Percentiles rank a stretch among this genome's conserved stretches.
phyloP scores from a whole-genome alignment of 2,797 vertebrate species.

The Gadopsis bispinosus region DNA sequence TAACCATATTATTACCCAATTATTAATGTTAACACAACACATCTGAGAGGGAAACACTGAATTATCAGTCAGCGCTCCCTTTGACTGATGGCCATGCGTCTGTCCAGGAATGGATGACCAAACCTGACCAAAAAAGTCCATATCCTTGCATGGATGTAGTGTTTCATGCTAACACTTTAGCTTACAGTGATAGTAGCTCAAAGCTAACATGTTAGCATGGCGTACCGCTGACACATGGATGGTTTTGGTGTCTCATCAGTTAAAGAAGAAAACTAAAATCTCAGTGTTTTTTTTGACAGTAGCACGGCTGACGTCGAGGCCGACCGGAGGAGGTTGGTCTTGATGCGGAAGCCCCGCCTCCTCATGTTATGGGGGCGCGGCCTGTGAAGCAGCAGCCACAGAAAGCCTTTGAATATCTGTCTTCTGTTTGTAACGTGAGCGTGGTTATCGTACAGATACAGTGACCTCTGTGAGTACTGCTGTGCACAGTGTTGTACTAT shows the following conservation, averaged over 20 bases:
- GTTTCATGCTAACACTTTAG: conserved; percentile 23
- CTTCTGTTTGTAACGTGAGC: conserved; percentile 56
- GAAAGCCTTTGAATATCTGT: conserved; percentile 46
- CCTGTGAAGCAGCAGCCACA: conserved; percentile 46
- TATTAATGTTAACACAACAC: conserved; percentile 50
- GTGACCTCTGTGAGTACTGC: conserved; percentile 72
- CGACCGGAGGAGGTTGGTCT: conserved; percentile 8
- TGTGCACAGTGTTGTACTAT: conserved; percentile 57
- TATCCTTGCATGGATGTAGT: not conserved
- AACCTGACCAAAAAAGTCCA: not conserved
- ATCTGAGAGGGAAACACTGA: conserved; percentile 32
- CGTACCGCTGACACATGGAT: not conserved
- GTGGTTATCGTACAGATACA: conserved; percentile 17
- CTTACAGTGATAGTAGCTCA: not conserved
- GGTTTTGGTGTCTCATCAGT: conserved; percentile 20
- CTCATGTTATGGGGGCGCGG: not conserved
- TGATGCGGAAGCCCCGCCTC: conserved; percentile 15
- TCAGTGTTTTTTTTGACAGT: conserved; percentile 39
- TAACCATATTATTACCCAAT: conserved; percentile 40
- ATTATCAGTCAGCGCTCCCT: not conserved
- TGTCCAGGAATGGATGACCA: not conserved
- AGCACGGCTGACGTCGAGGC: conserved; percentile 25
- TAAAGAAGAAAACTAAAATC: conserved; percentile 33
- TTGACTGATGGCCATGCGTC: conserved; percentile 20
- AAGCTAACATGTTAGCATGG: conserved; percentile 23